Base-by-base conservation (phyloP, 2,797 vertebrate genomes). In the Gadopsis marmoratus region DNA sequence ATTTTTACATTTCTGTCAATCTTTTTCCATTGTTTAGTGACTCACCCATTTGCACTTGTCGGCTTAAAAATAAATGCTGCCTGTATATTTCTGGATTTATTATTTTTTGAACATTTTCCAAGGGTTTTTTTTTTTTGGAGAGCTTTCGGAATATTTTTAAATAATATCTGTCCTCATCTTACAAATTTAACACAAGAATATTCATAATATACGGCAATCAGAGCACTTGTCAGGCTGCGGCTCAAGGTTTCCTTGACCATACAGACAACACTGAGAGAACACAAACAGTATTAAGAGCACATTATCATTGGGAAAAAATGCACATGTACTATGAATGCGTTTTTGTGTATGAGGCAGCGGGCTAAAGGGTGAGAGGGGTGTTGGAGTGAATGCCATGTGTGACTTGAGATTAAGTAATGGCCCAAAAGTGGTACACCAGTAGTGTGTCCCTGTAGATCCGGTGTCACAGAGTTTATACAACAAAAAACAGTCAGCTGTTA, bases 51-150 rank as follows among this genome's bases (percentile, higher is more conserved):
- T 60, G 21, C n/a, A 31, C 53, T 50, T 43, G 23, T 45, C 62
- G 9, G 12, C 21, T 69, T 47, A 26, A 53, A 70, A 71, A 39
- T 19, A 61, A 54, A 59, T 47, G 31, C 50, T 53, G 37, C 4
- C 11, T 43, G 17, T 69, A 14, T 45, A 51, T 51, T 29, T 47
- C 31, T 64, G 19, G 21, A 56, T 72, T 55, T 33, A 64, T 47
- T 63, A 21, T 54, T 21, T 53, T 73, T 39, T 53, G 7, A 63
- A 63, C 51, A 59, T 31, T 69, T 60, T 58, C 6, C 29, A 37
- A 31, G 37, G 26, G 16, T 13, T 21, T 66, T 45, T 17, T 26
- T 26, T 26, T 26, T 26, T 26, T 26, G 26, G n/a, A 16, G 31
- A 33, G 55, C 29, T 41, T 29, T 53, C 19, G 2, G 45, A 71